Percentiles rank a stretch among this genome's conserved stretches.
Conservation (phyloP, 2,113 vertebrate species). For the Sminthopsis crassicaudata region DNA sequence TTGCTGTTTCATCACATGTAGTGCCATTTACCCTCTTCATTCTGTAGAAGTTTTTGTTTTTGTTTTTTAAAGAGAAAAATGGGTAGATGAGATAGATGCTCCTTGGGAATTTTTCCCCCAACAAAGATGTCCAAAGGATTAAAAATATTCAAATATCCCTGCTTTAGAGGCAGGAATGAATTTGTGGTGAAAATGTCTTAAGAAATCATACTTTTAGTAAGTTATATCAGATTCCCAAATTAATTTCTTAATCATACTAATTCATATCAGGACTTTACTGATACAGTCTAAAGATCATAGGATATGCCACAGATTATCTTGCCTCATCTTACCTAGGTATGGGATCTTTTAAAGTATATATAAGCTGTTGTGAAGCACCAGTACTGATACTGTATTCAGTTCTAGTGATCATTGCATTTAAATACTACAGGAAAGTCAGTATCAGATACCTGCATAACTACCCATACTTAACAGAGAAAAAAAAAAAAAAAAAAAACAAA, state of each 20-base stretch:
- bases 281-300: neutral
- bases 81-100: neutral
- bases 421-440: neutral
- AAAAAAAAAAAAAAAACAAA: too few relatives aligned
- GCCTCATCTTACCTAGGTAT: neutral
- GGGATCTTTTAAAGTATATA: neutral
- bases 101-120: neutral
- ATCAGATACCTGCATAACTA: neutral
- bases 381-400: neutral
- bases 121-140: neutral
- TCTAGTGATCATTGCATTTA: neutral
- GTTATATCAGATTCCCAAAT: neutral
- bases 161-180: neutral
- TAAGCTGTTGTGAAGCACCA: neutral
- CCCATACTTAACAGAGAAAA: neutral
- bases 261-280: too few relatives aligned
- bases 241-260: neutral
- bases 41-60: neutral
- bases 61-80: neutral
- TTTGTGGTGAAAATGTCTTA: neutral
- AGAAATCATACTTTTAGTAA: neutral
- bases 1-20: neutral
- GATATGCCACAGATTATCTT: too few relatives aligned
- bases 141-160: neutral
- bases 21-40: too few relatives aligned